Percentiles rank a stretch among this genome's conserved stretches.
Evolutionary conservation across 1,140 invertebrate genomes (phyloP).

Genomic region (Ostrea edulis): DNA sequence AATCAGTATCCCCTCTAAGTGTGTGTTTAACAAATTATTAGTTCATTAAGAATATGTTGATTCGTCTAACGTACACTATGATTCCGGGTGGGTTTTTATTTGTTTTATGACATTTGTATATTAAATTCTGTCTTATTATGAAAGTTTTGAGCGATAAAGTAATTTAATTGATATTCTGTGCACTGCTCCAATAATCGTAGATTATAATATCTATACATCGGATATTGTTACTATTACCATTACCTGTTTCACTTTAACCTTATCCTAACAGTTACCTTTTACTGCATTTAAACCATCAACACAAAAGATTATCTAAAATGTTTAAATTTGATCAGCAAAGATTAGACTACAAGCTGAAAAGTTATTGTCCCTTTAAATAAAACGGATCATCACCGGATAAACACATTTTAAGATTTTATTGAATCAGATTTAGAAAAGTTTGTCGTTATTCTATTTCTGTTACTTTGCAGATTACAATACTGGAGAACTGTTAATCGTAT

Average conservation of each 20-base stretch:
- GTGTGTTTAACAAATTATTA: too few species aligned
- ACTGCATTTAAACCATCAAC: not conserved
- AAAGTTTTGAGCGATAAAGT: too few species aligned
- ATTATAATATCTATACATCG: not conserved
- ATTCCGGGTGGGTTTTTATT: too few species aligned
- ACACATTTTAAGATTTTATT: not conserved
- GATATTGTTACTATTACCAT: not conserved
- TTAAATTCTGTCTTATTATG: too few species aligned
- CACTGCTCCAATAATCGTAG: too few species aligned
- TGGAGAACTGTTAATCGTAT: conserved; percentile 1
- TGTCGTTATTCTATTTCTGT: not conserved
- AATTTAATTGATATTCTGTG: too few species aligned
- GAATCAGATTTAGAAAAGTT: not conserved
- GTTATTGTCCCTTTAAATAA: conserved; percentile 3
- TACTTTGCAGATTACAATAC: conserved; percentile 20
- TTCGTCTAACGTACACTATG: too few species aligned
- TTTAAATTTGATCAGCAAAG: conserved; percentile 20
- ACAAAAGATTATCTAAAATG: not conserved
- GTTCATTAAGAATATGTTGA: too few species aligned
- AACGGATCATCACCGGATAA: not conserved
- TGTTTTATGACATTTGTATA: too few species aligned
- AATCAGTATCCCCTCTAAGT: too few species aligned
- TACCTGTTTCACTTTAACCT: not conserved
- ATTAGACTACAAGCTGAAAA: not conserved
- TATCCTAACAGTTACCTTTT: not conserved